Evolutionary conservation across 2,797 vertebrate genomes (phyloP), one percentile per base, ranked within the genome.

Genomic region (Tragopan temminckii): DNA sequence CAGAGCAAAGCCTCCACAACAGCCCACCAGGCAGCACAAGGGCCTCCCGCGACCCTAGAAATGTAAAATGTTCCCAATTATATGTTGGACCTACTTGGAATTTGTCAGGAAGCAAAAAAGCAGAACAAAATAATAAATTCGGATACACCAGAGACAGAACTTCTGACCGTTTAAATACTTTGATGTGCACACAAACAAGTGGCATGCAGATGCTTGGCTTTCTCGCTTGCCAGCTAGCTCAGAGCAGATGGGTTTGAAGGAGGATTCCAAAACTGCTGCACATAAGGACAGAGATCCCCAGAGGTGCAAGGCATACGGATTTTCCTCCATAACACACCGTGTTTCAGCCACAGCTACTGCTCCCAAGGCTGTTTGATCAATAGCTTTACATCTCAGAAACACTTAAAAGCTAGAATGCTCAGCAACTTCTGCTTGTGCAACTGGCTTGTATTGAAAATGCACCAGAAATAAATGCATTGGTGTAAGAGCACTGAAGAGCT

Each of bases 161-260:
- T 89, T 33, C 55, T 87, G 92, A 29, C 86, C 55, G 0, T 9
- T 71, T 29, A 53, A 89, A 71, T 13, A 40, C 92, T 96, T 95
- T 95, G 90, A 90, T 83, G 76, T 90, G 90, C 35, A 35, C 79
- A 59, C 93, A 90, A 80, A 85, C 94, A 90, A 95, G 91, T 94
- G 94, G 86, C 86, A 11, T 15, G 86, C 93, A 96, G 95, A 96
- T 95, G 92, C 81, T 95, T 83, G 88, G 81, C 89, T 95, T 58
- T 25, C 33, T 57, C 68, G 45, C 79, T 91, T 75, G 90, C 83
- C 93, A 95, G 90, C 76, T 25, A 58, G 68, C 86, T 78, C 4
- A 0, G 66, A 96, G 79, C 90, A 93, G 90, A 96, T 94, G 92
- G 90, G 72, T 33, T 83, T 63, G 85, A 71, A 72, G 79, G 35